Evolutionary conservation across 2,113 vertebrate genomes (phyloP).

Genomic region (Polyodon spathula): DNA sequence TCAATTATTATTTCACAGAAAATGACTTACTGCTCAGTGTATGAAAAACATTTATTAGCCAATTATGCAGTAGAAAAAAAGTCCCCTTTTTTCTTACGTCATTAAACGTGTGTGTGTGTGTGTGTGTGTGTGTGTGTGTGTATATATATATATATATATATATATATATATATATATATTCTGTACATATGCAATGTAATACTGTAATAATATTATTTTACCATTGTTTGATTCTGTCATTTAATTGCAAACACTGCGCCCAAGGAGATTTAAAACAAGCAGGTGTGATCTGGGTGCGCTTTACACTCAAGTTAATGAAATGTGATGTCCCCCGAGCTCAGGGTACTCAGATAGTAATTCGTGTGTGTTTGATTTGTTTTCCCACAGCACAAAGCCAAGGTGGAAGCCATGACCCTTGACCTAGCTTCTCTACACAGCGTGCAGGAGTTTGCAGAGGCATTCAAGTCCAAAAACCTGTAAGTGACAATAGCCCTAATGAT

Average conservation of each 20-base stretch:
- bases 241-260: not conserved
- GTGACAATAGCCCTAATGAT: constrained; percentile 46
- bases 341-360: not conserved
- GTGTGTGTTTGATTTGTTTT: constrained; percentile 21
- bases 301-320: not conserved
- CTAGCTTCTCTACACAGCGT: constrained; percentile 79
- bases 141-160: too few species aligned
- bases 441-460: constrained; percentile 78
- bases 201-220: too few species aligned
- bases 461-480: constrained; percentile 89
- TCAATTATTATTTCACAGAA: too few species aligned
- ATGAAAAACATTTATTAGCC: too few species aligned
- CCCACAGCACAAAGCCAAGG: constrained; percentile 83
- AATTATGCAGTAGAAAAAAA: too few species aligned
- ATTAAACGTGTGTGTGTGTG: too few species aligned
- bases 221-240: not conserved
- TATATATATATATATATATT: too few species aligned
- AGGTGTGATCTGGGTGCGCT: not conserved
- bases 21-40: too few species aligned
- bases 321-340: not conserved
- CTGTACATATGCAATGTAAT: too few species aligned
- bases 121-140: too few species aligned
- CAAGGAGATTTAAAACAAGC: not conserved
- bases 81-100: too few species aligned
- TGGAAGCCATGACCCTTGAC: constrained; percentile 88